phyloP scores from a whole-genome alignment of 1,140 invertebrate species.

The Heliconius eleuchia region DNA sequence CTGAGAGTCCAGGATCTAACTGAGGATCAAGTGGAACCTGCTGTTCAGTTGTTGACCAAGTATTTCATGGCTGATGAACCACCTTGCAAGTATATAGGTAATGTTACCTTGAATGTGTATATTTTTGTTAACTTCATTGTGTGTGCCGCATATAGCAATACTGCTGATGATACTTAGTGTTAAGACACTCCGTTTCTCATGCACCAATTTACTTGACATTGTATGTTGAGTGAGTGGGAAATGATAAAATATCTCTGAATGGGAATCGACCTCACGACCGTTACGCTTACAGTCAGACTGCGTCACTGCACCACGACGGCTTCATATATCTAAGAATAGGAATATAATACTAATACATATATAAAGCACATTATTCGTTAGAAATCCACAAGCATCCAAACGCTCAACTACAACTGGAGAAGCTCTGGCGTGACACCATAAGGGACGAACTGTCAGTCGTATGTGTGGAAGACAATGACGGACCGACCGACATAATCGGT shows the following conservation, averaged over 20 bases:
- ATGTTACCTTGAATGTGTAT: background rate
- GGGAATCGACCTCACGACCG: too few relatives aligned
- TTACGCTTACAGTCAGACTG: too few relatives aligned
- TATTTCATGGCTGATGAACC: constrained; percentile 71
- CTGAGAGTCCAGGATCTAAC: constrained; percentile 67
- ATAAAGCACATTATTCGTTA: background rate
- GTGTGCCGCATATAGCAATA: too few relatives aligned
- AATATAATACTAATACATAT: too few relatives aligned
- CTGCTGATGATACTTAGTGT: background rate
- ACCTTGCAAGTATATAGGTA: constrained; percentile 72
- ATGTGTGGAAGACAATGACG: constrained; percentile 59
- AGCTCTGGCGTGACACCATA: constrained; percentile 59
- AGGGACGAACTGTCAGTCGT: constrained; percentile 61
- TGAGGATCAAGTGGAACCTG: constrained; percentile 52
- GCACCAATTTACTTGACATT: too few relatives aligned
- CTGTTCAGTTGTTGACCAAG: constrained; percentile 54
- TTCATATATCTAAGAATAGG: too few relatives aligned
- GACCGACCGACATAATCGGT: constrained; percentile 48
- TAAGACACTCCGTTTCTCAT: background rate
- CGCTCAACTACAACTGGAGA: constrained; percentile 55
- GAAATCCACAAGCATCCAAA: constrained; percentile 62
- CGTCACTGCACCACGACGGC: too few relatives aligned
- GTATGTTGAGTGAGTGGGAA: too few relatives aligned
- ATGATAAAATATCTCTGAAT: too few relatives aligned
- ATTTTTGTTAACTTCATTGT: too few relatives aligned